phyloP scores from a whole-genome alignment of 2,113 vertebrate genomes.

The Amazona guildingii region DNA sequence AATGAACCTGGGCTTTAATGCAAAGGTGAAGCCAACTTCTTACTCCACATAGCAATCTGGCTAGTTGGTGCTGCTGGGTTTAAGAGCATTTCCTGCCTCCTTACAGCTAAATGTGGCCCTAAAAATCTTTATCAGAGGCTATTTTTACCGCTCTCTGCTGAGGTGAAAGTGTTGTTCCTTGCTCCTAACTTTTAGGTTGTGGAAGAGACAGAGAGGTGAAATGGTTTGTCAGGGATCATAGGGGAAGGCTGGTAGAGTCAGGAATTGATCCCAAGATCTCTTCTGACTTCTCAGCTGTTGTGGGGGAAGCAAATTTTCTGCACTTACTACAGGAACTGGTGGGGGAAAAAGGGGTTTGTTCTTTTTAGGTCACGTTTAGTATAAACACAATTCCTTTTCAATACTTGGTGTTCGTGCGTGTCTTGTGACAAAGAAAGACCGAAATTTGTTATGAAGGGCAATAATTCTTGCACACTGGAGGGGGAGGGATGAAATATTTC shows the following conservation, averaged over 20 bases:
- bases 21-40: background rate
- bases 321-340: background rate
- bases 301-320: background rate
- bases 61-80: background rate
- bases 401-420: background rate
- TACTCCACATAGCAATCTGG: background rate
- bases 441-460: background rate
- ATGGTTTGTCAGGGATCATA: background rate
- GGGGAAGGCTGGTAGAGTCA: background rate
- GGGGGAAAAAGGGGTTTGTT: background rate
- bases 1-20: background rate
- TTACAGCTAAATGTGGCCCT: background rate
- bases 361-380: background rate
- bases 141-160: background rate
- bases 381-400: conserved; percentile 13
- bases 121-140: background rate
- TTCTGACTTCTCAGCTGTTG: background rate
- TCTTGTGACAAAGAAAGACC: background rate
- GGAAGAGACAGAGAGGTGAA: background rate
- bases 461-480: background rate
- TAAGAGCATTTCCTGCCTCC: background rate
- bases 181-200: background rate
- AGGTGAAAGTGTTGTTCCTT: background rate
- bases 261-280: background rate
- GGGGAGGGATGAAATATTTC: conserved; percentile 19